Percentiles rank a stretch among this genome's conserved stretches.
phyloP scores from a whole-genome alignment of 1,140 invertebrate genomes.

The Paraescarpia echinospica region DNA sequence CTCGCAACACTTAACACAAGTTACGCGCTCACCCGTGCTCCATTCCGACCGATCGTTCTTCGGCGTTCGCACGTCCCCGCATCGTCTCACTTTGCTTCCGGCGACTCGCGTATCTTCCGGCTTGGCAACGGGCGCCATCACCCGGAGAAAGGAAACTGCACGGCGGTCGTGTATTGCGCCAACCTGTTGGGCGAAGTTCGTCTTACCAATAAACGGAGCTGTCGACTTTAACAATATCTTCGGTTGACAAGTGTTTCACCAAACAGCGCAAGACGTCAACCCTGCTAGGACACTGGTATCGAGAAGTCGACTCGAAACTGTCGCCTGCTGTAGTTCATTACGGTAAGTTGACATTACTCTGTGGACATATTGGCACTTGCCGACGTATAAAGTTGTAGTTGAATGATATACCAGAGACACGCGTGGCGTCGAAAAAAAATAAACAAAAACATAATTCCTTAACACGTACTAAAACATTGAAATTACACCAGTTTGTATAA shows the following conservation, averaged over 20 bases:
- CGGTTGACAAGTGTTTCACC: not conserved
- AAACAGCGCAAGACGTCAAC: not conserved
- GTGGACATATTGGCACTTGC: not conserved
- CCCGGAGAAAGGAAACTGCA: not conserved
- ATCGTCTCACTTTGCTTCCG: not conserved
- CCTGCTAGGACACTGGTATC: not conserved
- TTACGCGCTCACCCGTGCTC: not conserved
- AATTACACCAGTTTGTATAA: not conserved
- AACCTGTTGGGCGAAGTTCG: not conserved
- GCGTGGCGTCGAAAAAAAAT: too few species aligned
- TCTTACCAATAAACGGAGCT: not conserved
- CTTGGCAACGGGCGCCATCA: not conserved
- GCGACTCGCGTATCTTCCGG: not conserved
- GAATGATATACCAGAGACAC: not conserved
- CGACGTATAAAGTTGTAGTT: not conserved
- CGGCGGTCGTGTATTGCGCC: not conserved
- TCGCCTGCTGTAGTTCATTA: not conserved
- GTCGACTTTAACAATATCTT: not conserved
- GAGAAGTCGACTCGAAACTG: not conserved
- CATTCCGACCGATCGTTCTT: not conserved
- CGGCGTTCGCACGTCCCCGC: not conserved
- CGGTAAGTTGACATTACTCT: not conserved
- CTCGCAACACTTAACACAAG: not conserved
- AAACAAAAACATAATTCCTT: not conserved
- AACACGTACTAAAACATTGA: not conserved